Conservation (phyloP, 2,797 vertebrate species). For the Cuculus canorus region DNA sequence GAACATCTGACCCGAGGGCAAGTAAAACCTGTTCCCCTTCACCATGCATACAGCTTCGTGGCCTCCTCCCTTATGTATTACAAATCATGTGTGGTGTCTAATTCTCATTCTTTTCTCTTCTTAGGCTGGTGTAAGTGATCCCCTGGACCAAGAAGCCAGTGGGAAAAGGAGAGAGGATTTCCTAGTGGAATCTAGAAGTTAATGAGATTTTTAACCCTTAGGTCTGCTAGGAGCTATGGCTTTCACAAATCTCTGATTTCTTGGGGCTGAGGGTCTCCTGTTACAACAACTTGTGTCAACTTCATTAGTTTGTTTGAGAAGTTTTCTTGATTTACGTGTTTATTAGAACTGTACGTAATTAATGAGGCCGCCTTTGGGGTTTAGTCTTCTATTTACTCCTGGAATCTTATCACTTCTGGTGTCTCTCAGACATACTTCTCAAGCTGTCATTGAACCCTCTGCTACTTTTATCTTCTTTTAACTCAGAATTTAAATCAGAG, state of each 20-base stretch:
- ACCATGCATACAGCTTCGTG: background rate
- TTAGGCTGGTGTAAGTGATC: conserved; percentile 14
- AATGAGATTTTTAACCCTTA: background rate
- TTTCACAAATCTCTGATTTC: background rate
- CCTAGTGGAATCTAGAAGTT: background rate
- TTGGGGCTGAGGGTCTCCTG: background rate
- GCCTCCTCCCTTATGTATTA: conserved; percentile 12
- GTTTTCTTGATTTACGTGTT: background rate
- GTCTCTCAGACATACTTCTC: background rate
- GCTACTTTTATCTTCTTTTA: background rate
- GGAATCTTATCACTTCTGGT: background rate
- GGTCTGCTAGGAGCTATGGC: background rate
- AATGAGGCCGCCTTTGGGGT: background rate
- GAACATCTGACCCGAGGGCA: conserved; percentile 45
- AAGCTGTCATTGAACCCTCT: background rate
- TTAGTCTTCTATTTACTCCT: background rate
- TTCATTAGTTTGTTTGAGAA: background rate
- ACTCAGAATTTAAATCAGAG: background rate
- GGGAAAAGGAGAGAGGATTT: background rate
- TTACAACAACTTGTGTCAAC: background rate
- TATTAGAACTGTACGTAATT: background rate
- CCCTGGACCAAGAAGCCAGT: background rate
- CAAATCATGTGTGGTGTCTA: conserved; percentile 5
- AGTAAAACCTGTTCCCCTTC: conserved; percentile 61
- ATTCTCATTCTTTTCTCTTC: background rate